Conservation (phyloP, 2,797 vertebrate species). For the Psittacula echo region DNA sequence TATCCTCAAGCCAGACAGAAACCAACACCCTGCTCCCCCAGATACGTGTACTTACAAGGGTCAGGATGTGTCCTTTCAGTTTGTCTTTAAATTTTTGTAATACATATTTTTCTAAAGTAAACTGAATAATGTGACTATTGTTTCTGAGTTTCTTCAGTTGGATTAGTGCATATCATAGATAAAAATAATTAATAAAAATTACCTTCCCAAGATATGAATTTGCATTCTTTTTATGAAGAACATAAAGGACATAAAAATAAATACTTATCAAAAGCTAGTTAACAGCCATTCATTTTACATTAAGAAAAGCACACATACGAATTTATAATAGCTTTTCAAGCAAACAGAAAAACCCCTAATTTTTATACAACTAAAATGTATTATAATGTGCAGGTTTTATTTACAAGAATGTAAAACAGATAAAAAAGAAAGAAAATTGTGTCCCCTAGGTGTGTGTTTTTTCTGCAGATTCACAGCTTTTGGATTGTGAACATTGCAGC, state of each 20-base stretch:
- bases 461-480: background rate
- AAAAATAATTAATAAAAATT: background rate
- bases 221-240: constrained; percentile 9
- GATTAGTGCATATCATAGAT: background rate
- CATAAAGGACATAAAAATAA: background rate
- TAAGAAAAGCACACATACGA: background rate
- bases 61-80: background rate
- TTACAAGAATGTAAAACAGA: background rate
- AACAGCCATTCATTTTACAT: constrained; percentile 1
- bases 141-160: background rate
- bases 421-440: background rate
- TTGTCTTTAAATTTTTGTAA: background rate
- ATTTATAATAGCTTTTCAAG: background rate
- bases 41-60: constrained; percentile 36
- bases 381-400: background rate
- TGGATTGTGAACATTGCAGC: background rate
- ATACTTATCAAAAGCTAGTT: constrained; percentile 2
- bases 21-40: background rate
- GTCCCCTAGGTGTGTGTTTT: background rate
- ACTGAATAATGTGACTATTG: background rate
- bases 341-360: background rate
- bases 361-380: background rate
- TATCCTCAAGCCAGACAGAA: constrained; percentile 53
- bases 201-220: background rate
- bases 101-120: background rate